Evolutionary conservation across 64 coral and sea anemone species (phyloP).

Genomic region (Stylophora pistillata): DNA sequence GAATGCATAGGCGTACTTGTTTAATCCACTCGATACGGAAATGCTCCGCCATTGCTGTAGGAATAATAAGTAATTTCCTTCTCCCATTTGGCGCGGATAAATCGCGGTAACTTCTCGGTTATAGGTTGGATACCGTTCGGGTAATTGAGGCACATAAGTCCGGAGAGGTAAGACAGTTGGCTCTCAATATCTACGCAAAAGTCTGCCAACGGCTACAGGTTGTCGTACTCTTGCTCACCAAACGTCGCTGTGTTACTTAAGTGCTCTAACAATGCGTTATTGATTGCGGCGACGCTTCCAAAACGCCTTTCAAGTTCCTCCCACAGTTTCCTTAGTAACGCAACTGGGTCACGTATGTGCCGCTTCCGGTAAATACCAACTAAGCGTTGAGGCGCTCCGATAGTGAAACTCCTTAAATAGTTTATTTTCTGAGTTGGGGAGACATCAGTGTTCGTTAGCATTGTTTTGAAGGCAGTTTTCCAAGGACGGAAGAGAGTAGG

Average conservation of each 20-base stretch:
- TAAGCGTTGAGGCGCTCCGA: too few relatives aligned
- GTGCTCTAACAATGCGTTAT: slow-evolving; percentile 22
- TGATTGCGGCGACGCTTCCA: slow-evolving; percentile 29
- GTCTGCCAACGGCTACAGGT: slow-evolving; percentile 24
- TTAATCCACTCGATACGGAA: too few relatives aligned
- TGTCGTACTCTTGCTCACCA: neutral
- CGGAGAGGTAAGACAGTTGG: slow-evolving; percentile 11
- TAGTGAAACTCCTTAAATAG: too few relatives aligned
- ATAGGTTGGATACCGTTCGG: slow-evolving; percentile 27
- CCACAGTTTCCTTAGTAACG: slow-evolving; percentile 1
- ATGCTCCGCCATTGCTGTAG: slow-evolving; percentile 3
- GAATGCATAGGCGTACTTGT: slow-evolving; percentile 49
- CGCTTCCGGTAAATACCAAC: neutral
- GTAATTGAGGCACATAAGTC: slow-evolving; percentile 34
- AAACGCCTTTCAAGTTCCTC: slow-evolving; percentile 31
- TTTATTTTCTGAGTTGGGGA: too few relatives aligned
- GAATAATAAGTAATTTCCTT: slow-evolving; percentile 18
- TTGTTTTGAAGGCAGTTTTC: too few relatives aligned
- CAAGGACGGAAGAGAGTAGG: too few relatives aligned
- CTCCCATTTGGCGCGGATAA: slow-evolving; percentile 31
- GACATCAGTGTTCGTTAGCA: too few relatives aligned
- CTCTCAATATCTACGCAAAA: slow-evolving; percentile 43
- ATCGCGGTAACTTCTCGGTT: slow-evolving; percentile 18
- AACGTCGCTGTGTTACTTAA: slow-evolving; percentile 16
- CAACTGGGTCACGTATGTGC: slow-evolving; percentile 16